Base-by-base conservation (phyloP, 2,888 invertebrate species). In the Tetropium fuscum region DNA sequence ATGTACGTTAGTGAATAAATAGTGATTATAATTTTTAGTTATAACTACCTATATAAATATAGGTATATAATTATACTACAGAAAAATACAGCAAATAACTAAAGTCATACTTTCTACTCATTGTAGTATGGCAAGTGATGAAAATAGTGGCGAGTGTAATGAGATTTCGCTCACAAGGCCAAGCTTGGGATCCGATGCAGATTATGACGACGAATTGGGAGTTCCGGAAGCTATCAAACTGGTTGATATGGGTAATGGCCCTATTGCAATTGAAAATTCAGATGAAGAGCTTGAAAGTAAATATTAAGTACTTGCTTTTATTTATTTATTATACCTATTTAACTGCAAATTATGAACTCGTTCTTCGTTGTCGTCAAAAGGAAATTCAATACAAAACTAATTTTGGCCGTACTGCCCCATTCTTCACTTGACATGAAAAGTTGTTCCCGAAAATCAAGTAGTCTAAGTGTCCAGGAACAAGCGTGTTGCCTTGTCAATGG, bases 161-260 rank as follows among this genome's bases (percentile, higher is more conserved):
- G 62, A 66, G 16, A 27, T 54, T 5, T 61, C 66, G 0, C 20
- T 67, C 13, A 67, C 63, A 16, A 66, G 72, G 53, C 69, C 73
- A 6, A 77, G 76, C 65, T 40, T 77, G 32, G 74, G 73, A 11
- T 76, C 76, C 8, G 78, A 93, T 74, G 90, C 90, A 0, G 94
- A 94, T 72, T 94, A 88, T 72, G 94, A 94, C 78, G 93, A 93
- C 78, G 88, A 89, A 70, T 83, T 93, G 22, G 91, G 87, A 10
- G 88, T 93, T 68, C 92, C 92, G 0, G 91, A 91, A 75, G 90
- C 90, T 3, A 83, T 92, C 36, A 90, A 89, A 10, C 86, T 90
- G 41, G 83, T 89, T 30, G 87, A 89, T 18, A 79, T 83, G 34
- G 82, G 83, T 48, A 85, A 83, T 32, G 84, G 84, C 53, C 84